These are phyloP conservation scores for Scaptomyza caliginosa DNA, from an alignment of 2,888 invertebrate species.

Conservation along the genomic window DNA sequence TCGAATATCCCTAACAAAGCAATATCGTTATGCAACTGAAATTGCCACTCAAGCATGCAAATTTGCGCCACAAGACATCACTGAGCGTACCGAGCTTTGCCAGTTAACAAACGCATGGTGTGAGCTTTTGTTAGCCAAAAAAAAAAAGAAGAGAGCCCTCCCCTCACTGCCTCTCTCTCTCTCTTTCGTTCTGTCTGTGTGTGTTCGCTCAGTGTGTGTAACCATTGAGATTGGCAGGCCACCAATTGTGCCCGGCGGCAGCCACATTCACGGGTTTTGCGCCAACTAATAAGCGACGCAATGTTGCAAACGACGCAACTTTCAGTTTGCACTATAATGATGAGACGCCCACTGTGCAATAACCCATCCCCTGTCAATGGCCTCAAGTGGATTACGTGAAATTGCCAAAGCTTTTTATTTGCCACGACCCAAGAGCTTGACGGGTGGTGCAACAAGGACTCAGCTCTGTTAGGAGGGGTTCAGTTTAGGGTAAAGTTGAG, in stretches of 20 bases:
- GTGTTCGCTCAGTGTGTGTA: not conserved
- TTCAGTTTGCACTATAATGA: conserved; percentile 43
- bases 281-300: conserved; percentile 65
- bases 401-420: conserved; percentile 53
- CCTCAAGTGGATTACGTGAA: conserved; percentile 65
- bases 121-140: conserved; percentile 12
- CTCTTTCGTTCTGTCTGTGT: not conserved
- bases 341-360: conserved; percentile 46
- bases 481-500: conserved; percentile 1
- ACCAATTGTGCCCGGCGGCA: conserved; percentile 74
- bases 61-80: conserved; percentile 60
- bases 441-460: conserved; percentile 21
- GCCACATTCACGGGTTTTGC: conserved; percentile 68
- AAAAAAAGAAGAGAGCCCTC: conserved; percentile 3
- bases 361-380: conserved; percentile 13
- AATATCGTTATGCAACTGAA: conserved; percentile 43
- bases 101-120: conserved; percentile 20
- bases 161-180: no score
- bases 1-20: conserved; percentile 36
- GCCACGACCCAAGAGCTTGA: conserved; percentile 4
- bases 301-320: conserved; percentile 16
- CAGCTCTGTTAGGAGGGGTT: no score
- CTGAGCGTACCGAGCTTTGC: not conserved
- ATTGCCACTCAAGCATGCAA: conserved; percentile 62
- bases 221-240: conserved; percentile 42